phyloP scores from a whole-genome alignment of 2,888 invertebrate genomes.

The Chouioia cunea region DNA sequence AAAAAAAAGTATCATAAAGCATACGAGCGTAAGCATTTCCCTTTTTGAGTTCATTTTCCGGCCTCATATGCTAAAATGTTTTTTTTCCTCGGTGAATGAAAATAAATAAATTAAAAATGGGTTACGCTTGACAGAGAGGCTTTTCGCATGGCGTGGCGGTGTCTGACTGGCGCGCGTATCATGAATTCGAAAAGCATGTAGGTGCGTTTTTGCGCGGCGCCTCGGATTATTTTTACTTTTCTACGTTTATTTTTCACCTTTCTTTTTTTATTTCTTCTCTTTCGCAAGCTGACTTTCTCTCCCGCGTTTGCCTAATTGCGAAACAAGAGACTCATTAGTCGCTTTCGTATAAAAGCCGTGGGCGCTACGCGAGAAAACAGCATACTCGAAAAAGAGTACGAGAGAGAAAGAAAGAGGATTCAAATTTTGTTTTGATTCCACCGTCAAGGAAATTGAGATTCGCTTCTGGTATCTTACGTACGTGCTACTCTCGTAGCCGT shows the following conservation, averaged over 20 bases:
- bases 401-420: neutral
- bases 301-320: conserved; percentile 55
- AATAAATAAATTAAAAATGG: neutral
- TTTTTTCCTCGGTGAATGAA: no score
- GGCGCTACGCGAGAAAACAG: neutral
- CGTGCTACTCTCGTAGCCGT: no score
- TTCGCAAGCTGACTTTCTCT: conserved; percentile 32
- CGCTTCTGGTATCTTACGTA: neutral
- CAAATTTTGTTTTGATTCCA: conserved; percentile 21
- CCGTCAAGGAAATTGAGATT: neutral
- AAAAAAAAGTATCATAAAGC: no score
- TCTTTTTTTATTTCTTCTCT: neutral
- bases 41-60: no score
- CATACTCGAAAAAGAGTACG: conserved; percentile 7
- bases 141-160: neutral
- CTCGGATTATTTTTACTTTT: conserved; percentile 8
- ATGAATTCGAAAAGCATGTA: conserved; percentile 7
- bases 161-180: neutral
- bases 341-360: conserved; percentile 41
- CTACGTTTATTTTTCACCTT: neutral
- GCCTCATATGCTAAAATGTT: no score
- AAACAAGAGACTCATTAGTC: conserved; percentile 61
- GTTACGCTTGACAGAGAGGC: neutral
- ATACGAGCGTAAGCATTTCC: no score
- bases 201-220: neutral